Evolutionary conservation across 2,888 invertebrate species (phyloP), one percentile per base, ranked within the genome.

Genomic region (Latheticus oryzae): DNA sequence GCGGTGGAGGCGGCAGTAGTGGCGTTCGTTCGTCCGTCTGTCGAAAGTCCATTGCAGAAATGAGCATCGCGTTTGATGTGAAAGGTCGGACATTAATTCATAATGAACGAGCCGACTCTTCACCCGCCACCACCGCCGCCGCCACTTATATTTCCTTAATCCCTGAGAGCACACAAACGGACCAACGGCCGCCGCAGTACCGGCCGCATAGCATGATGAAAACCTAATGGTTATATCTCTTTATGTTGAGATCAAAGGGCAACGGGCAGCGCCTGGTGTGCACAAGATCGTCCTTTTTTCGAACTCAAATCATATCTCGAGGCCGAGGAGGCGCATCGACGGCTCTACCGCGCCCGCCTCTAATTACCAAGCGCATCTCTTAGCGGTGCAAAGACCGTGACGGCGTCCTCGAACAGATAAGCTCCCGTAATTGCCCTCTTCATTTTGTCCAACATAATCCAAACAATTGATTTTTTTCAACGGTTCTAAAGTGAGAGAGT

Each of bases 211-310:
- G 71, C 73, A 74, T 76, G 78, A 77, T 78, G 77, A 78, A 77
- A 78, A 77, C 78, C 77, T 78, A 78, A 78, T 78, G 79, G 78
- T 78, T 78, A 78, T 78, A 76, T 78, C 78, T 77, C 78, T 78
- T 77, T 76, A 76, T 76, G 72, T 73, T 42, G 72, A 77, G 78
- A 77, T 78, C 77, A 78, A 77, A 77, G 78, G 75, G 53, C 53
- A 50, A 23, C 48, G 60, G 53, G 59, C 61, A 42, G 62, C 60
- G 58, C 58, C 58, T 68, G 65, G 65, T 66, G 61, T 60, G 48
- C 57, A 68, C 64, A 66, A 66, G 72, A 66, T 70, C 65, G 67
- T 71, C 66, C 65, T 69, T 70, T 71, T 71, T 70, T 70, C 67
- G 68, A 71, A 73, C 74, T 74, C 75, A 73, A n/a, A n/a, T 74